Conservation (phyloP, 2,888 invertebrate genomes). For the Ellobium chinense region DNA sequence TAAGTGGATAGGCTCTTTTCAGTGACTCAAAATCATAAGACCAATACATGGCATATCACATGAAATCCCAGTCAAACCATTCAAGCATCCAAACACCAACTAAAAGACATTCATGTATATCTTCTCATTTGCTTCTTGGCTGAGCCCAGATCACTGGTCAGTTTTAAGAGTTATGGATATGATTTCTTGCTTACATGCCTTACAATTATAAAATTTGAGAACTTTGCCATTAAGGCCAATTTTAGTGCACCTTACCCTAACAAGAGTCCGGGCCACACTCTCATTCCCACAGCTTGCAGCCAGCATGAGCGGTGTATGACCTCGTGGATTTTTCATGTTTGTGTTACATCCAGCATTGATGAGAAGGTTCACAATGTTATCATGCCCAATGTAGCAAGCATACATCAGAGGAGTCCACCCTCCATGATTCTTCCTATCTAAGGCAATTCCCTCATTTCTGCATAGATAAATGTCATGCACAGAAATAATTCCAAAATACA, state of each 20-base stretch:
- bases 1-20: too few relatives aligned
- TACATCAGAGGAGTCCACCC: slow-evolving; percentile 80
- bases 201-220: background rate
- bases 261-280: slow-evolving; percentile 76
- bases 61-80: too few relatives aligned
- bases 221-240: background rate
- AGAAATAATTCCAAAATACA: too few relatives aligned
- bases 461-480: too few relatives aligned
- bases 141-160: too few relatives aligned
- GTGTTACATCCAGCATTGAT: slow-evolving; percentile 72
- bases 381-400: slow-evolving; percentile 79
- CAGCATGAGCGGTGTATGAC: slow-evolving; percentile 80
- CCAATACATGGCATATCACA: too few relatives aligned
- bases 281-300: slow-evolving; percentile 81
- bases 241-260: slow-evolving; percentile 70
- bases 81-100: too few relatives aligned
- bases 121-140: too few relatives aligned
- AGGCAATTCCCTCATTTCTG: slow-evolving; percentile 4
- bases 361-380: slow-evolving; percentile 76
- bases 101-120: too few relatives aligned
- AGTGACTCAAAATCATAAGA: too few relatives aligned
- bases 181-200: too few relatives aligned
- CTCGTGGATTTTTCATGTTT: slow-evolving; percentile 73
- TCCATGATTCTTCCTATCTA: slow-evolving; percentile 75
- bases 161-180: too few relatives aligned